Conservation (phyloP, 2,113 vertebrate species). For the Stictonetta naevosa region DNA sequence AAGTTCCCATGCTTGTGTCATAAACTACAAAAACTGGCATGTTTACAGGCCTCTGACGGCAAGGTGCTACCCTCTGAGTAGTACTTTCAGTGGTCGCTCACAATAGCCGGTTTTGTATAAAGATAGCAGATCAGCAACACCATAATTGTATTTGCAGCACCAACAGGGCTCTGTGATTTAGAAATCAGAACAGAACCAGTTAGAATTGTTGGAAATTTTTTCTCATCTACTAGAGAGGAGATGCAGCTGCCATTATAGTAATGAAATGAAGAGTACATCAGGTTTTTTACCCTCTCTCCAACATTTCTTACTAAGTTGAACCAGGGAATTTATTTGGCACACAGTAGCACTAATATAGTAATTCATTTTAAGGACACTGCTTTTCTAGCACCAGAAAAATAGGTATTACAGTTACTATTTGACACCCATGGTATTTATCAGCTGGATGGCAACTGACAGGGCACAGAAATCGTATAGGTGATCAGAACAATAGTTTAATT, state of each 20-base stretch:
- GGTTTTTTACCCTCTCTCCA: not conserved
- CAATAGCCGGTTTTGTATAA: not conserved
- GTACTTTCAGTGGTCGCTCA: constrained; percentile 20
- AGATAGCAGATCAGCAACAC: constrained; percentile 1
- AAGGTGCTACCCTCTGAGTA: constrained; percentile 36
- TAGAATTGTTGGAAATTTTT: not conserved
- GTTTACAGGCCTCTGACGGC: constrained; percentile 45
- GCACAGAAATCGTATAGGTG: not conserved
- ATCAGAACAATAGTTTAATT: not conserved
- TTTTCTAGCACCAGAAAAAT: not conserved
- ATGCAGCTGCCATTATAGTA: not conserved
- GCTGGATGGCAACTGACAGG: not conserved
- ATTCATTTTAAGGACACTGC: not conserved
- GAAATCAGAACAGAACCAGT: constrained; percentile 11
- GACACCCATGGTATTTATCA: not conserved
- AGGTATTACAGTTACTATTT: not conserved
- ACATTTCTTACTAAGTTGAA: not conserved
- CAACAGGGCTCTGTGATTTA: not conserved
- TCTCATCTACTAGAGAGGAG: not conserved
- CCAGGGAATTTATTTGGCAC: not conserved
- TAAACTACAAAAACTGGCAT: constrained; percentile 51
- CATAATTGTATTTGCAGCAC: not conserved
- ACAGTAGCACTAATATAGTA: not conserved
- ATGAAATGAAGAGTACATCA: not conserved
- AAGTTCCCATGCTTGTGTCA: constrained; percentile 54